These are phyloP conservation scores for Helostoma temminkii DNA, from an alignment of 2,797 vertebrate genomes.

Conservation along the genomic window DNA sequence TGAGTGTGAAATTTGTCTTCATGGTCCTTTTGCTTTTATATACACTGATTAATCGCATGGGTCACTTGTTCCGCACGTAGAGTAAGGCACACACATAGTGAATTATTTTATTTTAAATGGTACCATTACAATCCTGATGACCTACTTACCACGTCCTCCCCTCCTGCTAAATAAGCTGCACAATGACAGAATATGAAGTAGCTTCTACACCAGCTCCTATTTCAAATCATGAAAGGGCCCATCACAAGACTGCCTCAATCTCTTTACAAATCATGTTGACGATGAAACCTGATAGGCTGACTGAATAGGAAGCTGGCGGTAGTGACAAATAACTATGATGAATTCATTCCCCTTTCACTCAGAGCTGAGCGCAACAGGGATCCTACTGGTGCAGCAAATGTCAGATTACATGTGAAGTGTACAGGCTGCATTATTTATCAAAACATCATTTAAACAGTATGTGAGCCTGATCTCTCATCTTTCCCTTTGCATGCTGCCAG, in stretches of 20 bases:
- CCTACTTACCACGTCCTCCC: slow-evolving; percentile 55
- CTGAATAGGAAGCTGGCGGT: slow-evolving; percentile 58
- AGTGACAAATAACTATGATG: slow-evolving; percentile 72
- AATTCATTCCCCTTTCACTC: slow-evolving; percentile 66
- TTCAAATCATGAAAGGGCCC: slow-evolving; percentile 64
- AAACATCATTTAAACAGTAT: slow-evolving; percentile 72
- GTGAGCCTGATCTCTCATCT: slow-evolving; percentile 54
- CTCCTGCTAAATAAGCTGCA: slow-evolving; percentile 47
- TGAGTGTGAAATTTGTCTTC: slow-evolving; percentile 33
- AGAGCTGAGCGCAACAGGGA: slow-evolving; percentile 39
- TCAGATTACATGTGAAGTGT: slow-evolving; percentile 65
- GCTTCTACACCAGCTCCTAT: slow-evolving; percentile 51
- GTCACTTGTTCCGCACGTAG: slow-evolving; percentile 17
- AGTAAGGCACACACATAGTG: slow-evolving; percentile 24
- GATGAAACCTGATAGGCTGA: slow-evolving; percentile 75
- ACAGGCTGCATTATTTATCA: slow-evolving; percentile 78
- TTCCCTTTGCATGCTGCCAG: slow-evolving; percentile 41
- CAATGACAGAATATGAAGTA: slow-evolving; percentile 58
- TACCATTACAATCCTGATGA: slow-evolving; percentile 48
- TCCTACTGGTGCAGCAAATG: slow-evolving; percentile 58
- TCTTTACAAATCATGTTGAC: slow-evolving; percentile 68
- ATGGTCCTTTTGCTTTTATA: slow-evolving; percentile 16
- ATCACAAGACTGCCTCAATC: slow-evolving; percentile 49
- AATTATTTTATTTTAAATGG: slow-evolving; percentile 42
- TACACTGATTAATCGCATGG: slow-evolving; percentile 33